Base-by-base conservation (phyloP, 2,113 vertebrate genomes). In the Protobothrops mucrosquamatus region DNA sequence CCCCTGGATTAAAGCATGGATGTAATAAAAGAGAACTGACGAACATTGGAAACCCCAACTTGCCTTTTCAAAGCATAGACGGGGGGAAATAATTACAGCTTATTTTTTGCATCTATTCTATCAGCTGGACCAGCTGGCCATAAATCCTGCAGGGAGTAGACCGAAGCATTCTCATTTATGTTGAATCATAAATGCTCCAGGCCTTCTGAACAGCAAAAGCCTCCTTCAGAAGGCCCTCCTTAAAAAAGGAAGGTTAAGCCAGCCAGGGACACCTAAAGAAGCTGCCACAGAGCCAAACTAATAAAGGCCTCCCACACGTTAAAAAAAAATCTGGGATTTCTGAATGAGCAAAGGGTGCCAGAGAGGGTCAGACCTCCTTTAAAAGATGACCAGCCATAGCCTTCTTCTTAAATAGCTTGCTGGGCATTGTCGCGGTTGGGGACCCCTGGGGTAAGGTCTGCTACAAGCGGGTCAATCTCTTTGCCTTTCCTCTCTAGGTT, bases 401-500 rank as follows among this genome's bases (percentile, higher is more conserved):
- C 6, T 8, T 20, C 69, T 81, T 39, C 69, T 81, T 39, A 81
- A 46, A 46, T 46, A 46, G 46, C 46, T 46, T 46, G 46, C 46
- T 46, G 46, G 46, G 46, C 46, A 46, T 46, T 46, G 46, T 46
- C 46, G 48, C 7, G 48, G 48, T 48, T 48, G 48, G 24, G 15
- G 15, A 20, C 4, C 55, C 15, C 3, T 56, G 56, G 48, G 9
- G 48, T 51, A 51, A 51, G 8, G 8, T 3, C 29, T 34, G n/a
- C 14, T 34, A 34, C 29, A 8, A 81, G 69, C 20, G 7, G 8
- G 22, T 43, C 34, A 22, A 4, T 6, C 39, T 92, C 34, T 0
- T 92, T 22, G 57, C 2, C n/a, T 81, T 14, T 90, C 46, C 46
- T 26, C 23, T 23, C 89, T 14, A 97, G 97, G 96, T 98, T 29